Conservation (phyloP, 2,888 invertebrate species). For the Euzophera pinguis region DNA sequence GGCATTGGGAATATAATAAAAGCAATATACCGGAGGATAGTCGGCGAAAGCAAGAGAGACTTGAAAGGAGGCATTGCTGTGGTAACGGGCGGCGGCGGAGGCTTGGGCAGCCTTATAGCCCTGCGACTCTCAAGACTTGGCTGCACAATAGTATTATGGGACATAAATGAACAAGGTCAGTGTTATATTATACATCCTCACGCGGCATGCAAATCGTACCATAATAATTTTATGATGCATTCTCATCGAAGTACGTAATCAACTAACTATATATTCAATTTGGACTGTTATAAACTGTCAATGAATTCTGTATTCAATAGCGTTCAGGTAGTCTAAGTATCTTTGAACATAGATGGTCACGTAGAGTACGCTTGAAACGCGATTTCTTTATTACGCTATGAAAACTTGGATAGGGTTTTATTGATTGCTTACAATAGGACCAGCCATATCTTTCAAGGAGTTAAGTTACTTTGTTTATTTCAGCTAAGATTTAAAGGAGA, state of each 20-base stretch:
- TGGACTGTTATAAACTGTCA: background rate
- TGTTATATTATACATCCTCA: slow-evolving; percentile 25
- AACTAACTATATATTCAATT: background rate
- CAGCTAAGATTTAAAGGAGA: too few species aligned
- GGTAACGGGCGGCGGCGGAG: slow-evolving; percentile 94
- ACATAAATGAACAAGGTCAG: slow-evolving; percentile 90
- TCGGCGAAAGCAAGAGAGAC: slow-evolving; percentile 83
- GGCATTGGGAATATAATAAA: slow-evolving; percentile 72
- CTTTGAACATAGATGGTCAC: too few species aligned
- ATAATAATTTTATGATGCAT: slow-evolving; percentile 21
- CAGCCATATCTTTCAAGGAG: too few species aligned
- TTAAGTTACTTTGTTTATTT: too few species aligned
- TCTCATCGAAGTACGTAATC: background rate
- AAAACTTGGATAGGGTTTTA: too few species aligned
- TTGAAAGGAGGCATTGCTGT: slow-evolving; percentile 88
- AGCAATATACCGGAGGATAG: slow-evolving; percentile 80
- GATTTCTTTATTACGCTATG: too few species aligned
- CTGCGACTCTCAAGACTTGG: slow-evolving; percentile 87
- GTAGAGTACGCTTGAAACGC: too few species aligned
- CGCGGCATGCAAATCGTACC: slow-evolving; percentile 22
- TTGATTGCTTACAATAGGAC: too few species aligned
- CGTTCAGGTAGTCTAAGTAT: background rate
- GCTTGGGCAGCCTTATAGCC: slow-evolving; percentile 89
- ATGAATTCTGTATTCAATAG: background rate
- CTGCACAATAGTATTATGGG: slow-evolving; percentile 92